These are phyloP conservation scores for Lasioglossum albipes DNA, from an alignment of 1,140 invertebrate species.

Conservation along the genomic window DNA sequence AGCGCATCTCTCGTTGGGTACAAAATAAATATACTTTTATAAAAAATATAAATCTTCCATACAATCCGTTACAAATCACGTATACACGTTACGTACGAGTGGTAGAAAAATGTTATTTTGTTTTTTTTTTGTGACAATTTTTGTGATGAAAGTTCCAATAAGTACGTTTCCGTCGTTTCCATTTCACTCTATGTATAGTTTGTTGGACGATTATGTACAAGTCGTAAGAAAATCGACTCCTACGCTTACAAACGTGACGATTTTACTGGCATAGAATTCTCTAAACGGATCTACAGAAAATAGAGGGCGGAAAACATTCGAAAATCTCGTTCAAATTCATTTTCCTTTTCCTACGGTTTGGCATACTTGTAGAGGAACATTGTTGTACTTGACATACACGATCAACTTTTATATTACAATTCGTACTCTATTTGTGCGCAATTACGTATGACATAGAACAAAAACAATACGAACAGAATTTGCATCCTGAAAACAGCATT, in stretches of 20 bases:
- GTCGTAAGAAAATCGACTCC: background rate
- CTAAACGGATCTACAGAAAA: conserved; percentile 12
- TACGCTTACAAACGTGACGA: conserved; percentile 7
- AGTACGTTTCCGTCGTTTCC: background rate
- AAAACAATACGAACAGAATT: background rate
- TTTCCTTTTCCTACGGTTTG: conserved; percentile 26
- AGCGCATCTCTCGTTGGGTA: conserved; percentile 24
- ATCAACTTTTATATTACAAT: background rate
- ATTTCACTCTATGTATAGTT: background rate
- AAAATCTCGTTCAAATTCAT: background rate
- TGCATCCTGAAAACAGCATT: background rate
- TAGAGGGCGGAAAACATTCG: background rate
- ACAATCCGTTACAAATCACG: conserved; percentile 18
- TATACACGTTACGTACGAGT: conserved; percentile 29
- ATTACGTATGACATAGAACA: background rate
- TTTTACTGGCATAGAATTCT: background rate
- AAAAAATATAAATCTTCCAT: conserved; percentile 69
- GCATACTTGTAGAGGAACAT: conserved; percentile 34
- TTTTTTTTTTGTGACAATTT: conserved; percentile 1
- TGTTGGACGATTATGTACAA: conserved; percentile 38
- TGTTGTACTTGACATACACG: conserved; percentile 25
- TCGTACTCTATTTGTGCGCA: background rate
- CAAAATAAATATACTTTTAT: conserved; percentile 66
- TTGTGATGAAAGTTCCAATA: background rate
- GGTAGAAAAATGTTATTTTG: conserved; percentile 46